Conservation (phyloP, 2,113 vertebrate species). For the Pollimyrus isidori region DNA sequence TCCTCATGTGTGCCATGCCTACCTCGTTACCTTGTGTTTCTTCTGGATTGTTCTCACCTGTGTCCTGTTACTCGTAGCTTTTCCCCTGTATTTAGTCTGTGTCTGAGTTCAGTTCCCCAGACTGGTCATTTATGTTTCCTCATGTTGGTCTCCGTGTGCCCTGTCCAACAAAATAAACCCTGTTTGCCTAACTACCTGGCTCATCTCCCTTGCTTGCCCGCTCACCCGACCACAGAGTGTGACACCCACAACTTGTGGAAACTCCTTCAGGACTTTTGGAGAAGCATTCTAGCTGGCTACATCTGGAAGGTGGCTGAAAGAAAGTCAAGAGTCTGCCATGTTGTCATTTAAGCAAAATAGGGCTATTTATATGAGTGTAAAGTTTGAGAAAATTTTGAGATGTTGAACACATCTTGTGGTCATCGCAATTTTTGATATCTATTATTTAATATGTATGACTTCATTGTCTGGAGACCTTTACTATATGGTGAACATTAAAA, state of each 20-base stretch:
- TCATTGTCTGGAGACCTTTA: not conserved
- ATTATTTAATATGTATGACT: not conserved
- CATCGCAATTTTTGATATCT: not conserved
- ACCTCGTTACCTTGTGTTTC: no score
- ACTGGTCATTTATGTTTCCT: no score
- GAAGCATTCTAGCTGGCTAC: not conserved
- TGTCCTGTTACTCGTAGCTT: no score
- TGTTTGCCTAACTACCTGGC: no score
- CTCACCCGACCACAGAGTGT: no score
- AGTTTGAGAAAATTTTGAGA: not conserved
- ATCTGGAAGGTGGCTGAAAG: not conserved
- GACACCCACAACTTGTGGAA: not conserved
- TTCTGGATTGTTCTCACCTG: no score
- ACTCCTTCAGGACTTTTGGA: not conserved
- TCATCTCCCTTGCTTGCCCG: no score
- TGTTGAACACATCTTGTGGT: not conserved
- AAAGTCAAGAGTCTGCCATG: not conserved
- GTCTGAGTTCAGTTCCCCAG: no score
- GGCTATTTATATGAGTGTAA: not conserved
- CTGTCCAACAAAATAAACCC: no score
- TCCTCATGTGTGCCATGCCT: no score
- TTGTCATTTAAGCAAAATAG: not conserved
- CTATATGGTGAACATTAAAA: not conserved
- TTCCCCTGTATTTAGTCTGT: no score
- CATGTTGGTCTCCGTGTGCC: no score